Percentiles rank a stretch among this genome's conserved stretches.
Evolutionary conservation across 2,113 vertebrate species (phyloP).

Genomic region (Galeopterus variegatus): DNA sequence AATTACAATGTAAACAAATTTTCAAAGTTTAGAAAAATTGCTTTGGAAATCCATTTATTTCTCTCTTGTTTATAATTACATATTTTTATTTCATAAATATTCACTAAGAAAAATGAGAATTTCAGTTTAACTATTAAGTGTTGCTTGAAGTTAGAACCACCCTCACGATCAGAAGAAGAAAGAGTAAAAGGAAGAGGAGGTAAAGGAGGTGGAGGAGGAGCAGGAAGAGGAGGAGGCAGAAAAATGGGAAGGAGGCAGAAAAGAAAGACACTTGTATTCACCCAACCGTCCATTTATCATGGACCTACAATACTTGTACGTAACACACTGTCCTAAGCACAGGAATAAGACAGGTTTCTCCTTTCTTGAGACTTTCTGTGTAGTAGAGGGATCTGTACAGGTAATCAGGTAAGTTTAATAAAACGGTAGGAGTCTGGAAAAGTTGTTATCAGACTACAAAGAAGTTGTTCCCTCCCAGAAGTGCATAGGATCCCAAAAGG

Average conservation of each 20-base stretch:
- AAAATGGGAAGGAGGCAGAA: no score
- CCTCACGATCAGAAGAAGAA: neutral
- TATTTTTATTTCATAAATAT: slow-evolving; percentile 4
- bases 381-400: no score
- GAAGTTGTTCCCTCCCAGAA: neutral
- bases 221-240: no score
- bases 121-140: neutral
- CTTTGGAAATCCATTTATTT: neutral
- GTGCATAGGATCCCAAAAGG: neutral
- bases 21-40: neutral
- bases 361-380: neutral
- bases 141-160: neutral
- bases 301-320: no score
- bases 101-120: neutral
- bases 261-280: neutral
- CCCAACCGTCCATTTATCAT: neutral
- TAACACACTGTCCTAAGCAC: neutral
- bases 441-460: neutral
- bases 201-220: neutral
- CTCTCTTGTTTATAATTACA: neutral
- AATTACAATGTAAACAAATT: neutral
- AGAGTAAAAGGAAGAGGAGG: neutral
- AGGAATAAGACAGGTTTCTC: neutral
- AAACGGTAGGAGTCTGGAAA: neutral
- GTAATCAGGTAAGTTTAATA: neutral